These are phyloP conservation scores for Drosophila guanche DNA, from an alignment of 1,140 invertebrate genomes.

Conservation along the genomic window DNA sequence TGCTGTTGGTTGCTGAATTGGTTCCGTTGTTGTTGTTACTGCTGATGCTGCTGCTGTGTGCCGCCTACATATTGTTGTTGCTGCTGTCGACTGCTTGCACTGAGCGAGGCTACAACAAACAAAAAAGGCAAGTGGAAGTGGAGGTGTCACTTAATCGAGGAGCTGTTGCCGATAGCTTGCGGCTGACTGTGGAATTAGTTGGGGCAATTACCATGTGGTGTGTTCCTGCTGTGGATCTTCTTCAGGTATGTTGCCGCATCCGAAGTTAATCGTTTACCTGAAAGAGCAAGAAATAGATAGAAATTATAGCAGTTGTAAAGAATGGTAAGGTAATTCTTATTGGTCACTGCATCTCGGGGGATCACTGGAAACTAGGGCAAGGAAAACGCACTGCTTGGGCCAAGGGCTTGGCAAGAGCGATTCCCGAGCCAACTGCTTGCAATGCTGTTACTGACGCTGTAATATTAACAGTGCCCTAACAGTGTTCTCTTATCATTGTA, in stretches of 20 bases:
- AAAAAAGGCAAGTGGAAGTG: constrained; percentile 73
- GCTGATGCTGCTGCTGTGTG: constrained; percentile 33
- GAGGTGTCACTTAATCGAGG: constrained; percentile 51
- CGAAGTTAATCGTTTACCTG: constrained; percentile 20
- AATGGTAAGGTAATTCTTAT: not conserved
- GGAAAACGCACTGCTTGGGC: too few species aligned
- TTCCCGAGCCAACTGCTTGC: too few species aligned
- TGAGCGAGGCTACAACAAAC: constrained; percentile 73
- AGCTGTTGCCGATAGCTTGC: not conserved
- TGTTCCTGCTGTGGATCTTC: not conserved
- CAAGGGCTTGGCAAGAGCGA: too few species aligned
- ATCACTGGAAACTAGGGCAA: too few species aligned
- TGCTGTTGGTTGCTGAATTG: constrained; percentile 36
- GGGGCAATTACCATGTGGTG: constrained; percentile 66
- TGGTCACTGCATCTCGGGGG: too few species aligned
- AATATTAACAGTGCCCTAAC: not conserved
- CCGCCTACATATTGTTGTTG: constrained; percentile 72
- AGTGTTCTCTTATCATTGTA: too few species aligned
- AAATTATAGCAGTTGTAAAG: constrained; percentile 15
- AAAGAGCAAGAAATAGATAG: not conserved
- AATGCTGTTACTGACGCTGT: constrained; percentile 6
- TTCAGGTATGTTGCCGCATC: constrained; percentile 5
- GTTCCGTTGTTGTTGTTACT: constrained; percentile 20
- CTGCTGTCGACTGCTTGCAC: constrained; percentile 75
- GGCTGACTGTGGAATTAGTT: constrained; percentile 18